Percentiles rank a stretch among this genome's conserved stretches.
Conservation (phyloP, 1,140 invertebrate species). For the Drosophila triauraria region DNA sequence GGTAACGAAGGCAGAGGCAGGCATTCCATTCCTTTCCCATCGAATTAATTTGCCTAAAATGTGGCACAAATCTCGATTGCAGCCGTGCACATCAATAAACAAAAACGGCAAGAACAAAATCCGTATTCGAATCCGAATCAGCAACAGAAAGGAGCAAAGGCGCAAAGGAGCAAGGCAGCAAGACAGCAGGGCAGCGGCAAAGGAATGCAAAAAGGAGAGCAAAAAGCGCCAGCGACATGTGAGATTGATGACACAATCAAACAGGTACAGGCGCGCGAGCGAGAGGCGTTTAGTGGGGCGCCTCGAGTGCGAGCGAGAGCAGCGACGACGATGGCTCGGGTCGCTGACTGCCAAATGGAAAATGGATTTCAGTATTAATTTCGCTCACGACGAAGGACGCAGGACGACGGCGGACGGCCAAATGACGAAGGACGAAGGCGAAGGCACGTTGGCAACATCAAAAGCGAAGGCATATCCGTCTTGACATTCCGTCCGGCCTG, state of each 20-base stretch:
- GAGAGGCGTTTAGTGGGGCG: constrained; percentile 30
- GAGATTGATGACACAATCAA: constrained; percentile 81
- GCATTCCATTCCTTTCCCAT: constrained; percentile 35
- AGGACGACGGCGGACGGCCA: constrained; percentile 2
- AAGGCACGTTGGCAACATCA: constrained; percentile 71
- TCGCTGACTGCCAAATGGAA: constrained; percentile 55
- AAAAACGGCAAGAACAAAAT: constrained; percentile 27
- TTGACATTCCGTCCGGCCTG: constrained; percentile 61
- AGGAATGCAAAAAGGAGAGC: constrained; percentile 20
- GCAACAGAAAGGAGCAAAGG: constrained; percentile 32
- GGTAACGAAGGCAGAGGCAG: constrained; percentile 4
- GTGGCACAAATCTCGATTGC: constrained; percentile 62
- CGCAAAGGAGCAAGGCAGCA: constrained; percentile 27
- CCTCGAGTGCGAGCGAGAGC: constrained; percentile 17
- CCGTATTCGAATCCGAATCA: constrained; percentile 15
- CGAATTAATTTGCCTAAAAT: constrained; percentile 73
- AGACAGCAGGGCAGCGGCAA: constrained; percentile 8
- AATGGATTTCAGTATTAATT: constrained; percentile 83
- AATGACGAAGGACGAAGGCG: constrained; percentile 23
- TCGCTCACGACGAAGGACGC: constrained; percentile 62
- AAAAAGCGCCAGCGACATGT: constrained; percentile 49
- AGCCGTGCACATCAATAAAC: constrained; percentile 48
- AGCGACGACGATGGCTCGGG: constrained; percentile 1
- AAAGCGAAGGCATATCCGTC: constrained; percentile 67
- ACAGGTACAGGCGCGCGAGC: constrained; percentile 43